phyloP scores from a whole-genome alignment of 2,113 vertebrate species.

The Campylomormyrus tamandua region DNA sequence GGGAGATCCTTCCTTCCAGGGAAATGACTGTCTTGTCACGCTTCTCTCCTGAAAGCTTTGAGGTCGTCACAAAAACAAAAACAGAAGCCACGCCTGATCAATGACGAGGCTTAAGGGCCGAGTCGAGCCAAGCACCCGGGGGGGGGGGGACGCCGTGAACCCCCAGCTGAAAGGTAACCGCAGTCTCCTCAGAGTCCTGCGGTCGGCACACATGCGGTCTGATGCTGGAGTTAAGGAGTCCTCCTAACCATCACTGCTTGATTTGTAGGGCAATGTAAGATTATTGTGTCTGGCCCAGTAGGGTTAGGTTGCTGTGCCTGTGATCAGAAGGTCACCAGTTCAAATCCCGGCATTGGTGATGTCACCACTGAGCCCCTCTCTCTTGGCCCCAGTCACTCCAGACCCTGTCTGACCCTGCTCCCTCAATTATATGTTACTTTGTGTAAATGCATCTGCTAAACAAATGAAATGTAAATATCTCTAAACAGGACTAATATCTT shows the following conservation, averaged over 20 bases:
- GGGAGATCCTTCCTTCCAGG: neutral
- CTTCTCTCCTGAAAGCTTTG: slow-evolving; percentile 1
- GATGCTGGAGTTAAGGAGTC: too few relatives aligned
- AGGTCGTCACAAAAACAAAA: neutral
- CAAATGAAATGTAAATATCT: neutral
- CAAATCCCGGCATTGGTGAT: neutral
- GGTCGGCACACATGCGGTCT: neutral
- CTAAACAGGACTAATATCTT: neutral
- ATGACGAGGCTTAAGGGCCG: neutral
- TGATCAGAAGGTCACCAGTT: neutral
- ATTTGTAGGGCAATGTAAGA: neutral
- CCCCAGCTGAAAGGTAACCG: neutral
- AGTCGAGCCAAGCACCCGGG: neutral
- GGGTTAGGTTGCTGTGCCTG: neutral
- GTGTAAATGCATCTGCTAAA: neutral
- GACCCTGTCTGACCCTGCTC: neutral
- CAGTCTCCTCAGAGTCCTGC: neutral
- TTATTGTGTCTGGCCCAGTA: neutral
- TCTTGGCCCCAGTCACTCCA: too few relatives aligned
- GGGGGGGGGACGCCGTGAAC: neutral
- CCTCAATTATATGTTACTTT: neutral
- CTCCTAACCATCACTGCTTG: neutral
- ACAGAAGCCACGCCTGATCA: neutral
- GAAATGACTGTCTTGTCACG: neutral
- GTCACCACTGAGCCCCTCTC: neutral